Conservation (phyloP, 2,113 vertebrate species). For the Gopherus flavomarginatus region DNA sequence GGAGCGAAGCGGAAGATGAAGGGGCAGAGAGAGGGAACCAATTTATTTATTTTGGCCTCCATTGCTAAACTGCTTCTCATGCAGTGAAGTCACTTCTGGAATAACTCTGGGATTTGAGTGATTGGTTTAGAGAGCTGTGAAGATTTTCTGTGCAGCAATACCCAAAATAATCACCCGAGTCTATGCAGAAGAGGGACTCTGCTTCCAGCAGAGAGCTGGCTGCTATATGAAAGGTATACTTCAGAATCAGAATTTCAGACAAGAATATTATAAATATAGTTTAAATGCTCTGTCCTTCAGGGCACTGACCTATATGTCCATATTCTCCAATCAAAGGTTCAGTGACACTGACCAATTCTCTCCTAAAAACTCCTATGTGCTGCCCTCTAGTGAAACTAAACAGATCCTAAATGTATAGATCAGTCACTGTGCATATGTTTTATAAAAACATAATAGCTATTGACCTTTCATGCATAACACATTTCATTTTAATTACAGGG, state of each 20-base stretch:
- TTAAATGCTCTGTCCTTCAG: not conserved
- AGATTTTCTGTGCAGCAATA: not conserved
- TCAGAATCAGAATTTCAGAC: not conserved
- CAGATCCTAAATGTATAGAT: not conserved
- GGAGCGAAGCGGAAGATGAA: not conserved
- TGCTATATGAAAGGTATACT: not conserved
- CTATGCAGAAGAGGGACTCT: not conserved
- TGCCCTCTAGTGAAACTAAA: not conserved
- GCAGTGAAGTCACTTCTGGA: not conserved
- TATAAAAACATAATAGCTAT: not conserved
- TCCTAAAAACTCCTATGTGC: not conserved
- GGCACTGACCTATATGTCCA: slow-evolving; percentile 35
- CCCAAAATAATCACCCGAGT: not conserved
- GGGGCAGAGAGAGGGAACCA: not conserved
- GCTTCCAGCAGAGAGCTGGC: not conserved
- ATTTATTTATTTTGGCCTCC: not conserved
- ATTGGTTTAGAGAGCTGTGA: not conserved
- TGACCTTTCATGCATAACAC: not conserved
- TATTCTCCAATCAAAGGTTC: not conserved
- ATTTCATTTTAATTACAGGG: not conserved
- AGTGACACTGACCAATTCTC: not conserved
- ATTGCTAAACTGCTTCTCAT: not conserved
- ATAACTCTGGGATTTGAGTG: not conserved
- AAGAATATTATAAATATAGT: not conserved
- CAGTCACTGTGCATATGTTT: not conserved